Base-by-base conservation (phyloP, 2,113 vertebrate species). In the Patagioenas fasciata region DNA sequence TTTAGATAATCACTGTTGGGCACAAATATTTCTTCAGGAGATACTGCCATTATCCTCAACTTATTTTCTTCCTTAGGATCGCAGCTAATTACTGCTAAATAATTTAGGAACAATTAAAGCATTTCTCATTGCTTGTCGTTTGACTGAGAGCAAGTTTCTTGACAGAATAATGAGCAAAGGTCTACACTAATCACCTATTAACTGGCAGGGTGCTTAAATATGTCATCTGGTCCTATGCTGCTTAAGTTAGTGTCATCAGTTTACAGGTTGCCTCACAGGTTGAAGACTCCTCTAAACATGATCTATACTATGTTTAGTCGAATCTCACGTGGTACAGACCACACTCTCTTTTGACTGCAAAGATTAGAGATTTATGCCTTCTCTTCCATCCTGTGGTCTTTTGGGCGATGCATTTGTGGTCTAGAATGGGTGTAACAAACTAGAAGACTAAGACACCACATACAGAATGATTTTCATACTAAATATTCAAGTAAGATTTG, bases 91-190 rank as follows among this genome's bases (percentile, higher is more conserved):
- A 42, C 48, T 11, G 5, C 57, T 66, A 93, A 96, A 89, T 85
- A 89, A 95, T 92, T 89, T 77, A 78, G 77, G 62, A 93, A 91
- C 72, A 95, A 89, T 91, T 94, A 94, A 94, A 92, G 65, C 34
- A 58, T 95, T 83, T 77, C 90, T 93, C 71, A 91, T 7, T 51
- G 83, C 72, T 84, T 85, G 24, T 84, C 71, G 60, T 80, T 95
- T 80, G 84, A 90, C 82, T 89, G 80, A 90, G 83, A 96, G 57
- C 62, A 84, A 57, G 78, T 67, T 94, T 78, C 80, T 93, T 83
- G 87, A 94, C 16, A 31, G 67, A 85, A 17, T 72, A 95, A 92
- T n/a, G 92, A 93, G 93, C 54, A 85, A 96, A 88, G 44, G 77
- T 44, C 7, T 13, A 34, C 5, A 5, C 51, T 94, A 89, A 95